Conservation (phyloP, 2,888 invertebrate genomes). For the Agrochola litura region DNA sequence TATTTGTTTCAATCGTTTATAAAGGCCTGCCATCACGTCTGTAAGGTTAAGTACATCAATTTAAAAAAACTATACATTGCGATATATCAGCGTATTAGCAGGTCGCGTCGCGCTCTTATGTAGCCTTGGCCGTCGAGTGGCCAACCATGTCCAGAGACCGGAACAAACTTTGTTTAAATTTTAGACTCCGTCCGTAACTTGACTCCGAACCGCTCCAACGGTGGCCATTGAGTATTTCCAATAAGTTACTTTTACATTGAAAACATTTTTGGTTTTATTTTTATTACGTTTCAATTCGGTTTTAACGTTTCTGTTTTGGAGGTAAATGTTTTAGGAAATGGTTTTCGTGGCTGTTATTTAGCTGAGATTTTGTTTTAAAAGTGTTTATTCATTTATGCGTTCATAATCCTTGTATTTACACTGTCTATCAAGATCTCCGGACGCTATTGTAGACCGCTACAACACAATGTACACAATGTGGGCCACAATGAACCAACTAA, state of each 20-base stretch:
- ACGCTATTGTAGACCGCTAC: conserved; percentile 17
- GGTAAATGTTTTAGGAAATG: conserved; percentile 17
- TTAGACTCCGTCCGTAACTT: conserved; percentile 75
- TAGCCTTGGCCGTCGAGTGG: conserved; percentile 70
- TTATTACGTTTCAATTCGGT: conserved; percentile 48
- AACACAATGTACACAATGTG: conserved; percentile 35
- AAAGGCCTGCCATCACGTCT: too few relatives aligned
- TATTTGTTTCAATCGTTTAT: not conserved
- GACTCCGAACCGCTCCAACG: conserved; percentile 63
- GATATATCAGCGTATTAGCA: not conserved
- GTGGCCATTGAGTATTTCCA: conserved; percentile 64
- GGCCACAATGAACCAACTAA: conserved; percentile 18
- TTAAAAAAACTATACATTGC: not conserved
- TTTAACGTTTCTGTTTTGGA: conserved; percentile 21
- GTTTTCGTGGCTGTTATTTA: not conserved
- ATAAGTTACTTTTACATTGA: conserved; percentile 60
- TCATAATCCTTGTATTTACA: conserved; percentile 6
- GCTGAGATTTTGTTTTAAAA: not conserved
- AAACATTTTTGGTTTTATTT: conserved; percentile 57
- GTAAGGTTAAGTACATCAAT: not conserved
- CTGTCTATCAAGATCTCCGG: conserved; percentile 24
- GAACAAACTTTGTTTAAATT: conserved; percentile 82
- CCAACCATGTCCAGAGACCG: conserved; percentile 76
- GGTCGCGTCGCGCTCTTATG: conserved; percentile 9
- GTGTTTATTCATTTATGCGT: not conserved